A percentile compares a stretch with the other conserved stretches of the same genome.
Conservation (phyloP, 1,140 invertebrate genomes). For the Pseudomyrmex cubaensis region DNA sequence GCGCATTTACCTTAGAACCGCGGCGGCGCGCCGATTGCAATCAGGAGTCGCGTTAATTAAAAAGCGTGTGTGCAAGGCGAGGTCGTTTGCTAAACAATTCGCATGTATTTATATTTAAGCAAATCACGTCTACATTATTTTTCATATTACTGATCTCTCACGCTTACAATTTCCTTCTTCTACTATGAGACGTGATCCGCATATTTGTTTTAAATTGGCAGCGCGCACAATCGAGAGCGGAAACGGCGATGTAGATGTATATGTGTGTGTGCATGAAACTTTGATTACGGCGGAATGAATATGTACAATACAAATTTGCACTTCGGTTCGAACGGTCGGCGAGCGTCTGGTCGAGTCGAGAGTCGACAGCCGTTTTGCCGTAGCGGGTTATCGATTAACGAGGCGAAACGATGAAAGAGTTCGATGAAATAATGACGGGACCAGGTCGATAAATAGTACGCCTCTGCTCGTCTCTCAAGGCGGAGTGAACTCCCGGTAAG, state of each 20-base stretch:
- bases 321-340: not conserved
- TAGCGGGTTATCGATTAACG: conserved; percentile 75
- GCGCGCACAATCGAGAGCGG: not conserved
- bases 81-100: conserved; percentile 59
- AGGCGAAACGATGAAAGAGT: conserved; percentile 81
- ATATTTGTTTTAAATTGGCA: not conserved
- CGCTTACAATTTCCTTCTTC: conserved; percentile 3
- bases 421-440: conserved; percentile 83
- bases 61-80: conserved; percentile 29
- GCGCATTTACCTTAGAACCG: conserved; percentile 60
- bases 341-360: not conserved
- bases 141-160: conserved; percentile 27
- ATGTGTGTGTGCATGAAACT: too few species aligned
- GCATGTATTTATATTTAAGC: conserved; percentile 49
- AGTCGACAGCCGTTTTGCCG: conserved; percentile 29
- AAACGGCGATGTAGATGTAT: not conserved
- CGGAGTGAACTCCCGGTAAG: conserved; percentile 57
- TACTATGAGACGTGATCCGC: too few species aligned
- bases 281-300: not conserved
- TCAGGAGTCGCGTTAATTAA: conserved; percentile 68
- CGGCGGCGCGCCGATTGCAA: conserved; percentile 57
- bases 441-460: conserved; percentile 82
- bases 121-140: conserved; percentile 38
- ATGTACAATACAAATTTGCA: conserved; percentile 1
- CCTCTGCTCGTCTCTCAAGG: conserved; percentile 62